Evolutionary conservation across 2,113 vertebrate species (phyloP).

Genomic region (Prietella phreatophila): DNA sequence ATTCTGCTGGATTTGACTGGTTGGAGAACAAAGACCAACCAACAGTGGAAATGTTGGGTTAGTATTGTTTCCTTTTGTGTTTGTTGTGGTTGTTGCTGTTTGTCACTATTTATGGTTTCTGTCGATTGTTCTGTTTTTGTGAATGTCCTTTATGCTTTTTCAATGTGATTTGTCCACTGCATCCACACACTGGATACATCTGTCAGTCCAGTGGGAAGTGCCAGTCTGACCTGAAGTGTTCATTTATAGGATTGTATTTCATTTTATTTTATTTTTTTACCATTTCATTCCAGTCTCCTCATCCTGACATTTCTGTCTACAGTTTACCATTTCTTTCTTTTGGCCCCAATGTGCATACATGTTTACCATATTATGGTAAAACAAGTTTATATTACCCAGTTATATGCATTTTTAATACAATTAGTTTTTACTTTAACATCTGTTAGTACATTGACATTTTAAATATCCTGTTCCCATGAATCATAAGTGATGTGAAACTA

Average conservation of each 20-base stretch:
- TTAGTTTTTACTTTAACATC: neutral
- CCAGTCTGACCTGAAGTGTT: conserved; percentile 90
- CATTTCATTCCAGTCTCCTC: conserved; percentile 51
- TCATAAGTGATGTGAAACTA: conserved; percentile 28
- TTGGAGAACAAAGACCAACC: conserved; percentile 99
- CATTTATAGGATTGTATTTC: conserved; percentile 73
- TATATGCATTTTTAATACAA: neutral
- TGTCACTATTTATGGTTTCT: conserved; percentile 62
- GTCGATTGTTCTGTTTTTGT: conserved; percentile 58
- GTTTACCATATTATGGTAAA: neutral
- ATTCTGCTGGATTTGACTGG: conserved; percentile 96
- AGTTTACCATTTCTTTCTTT: conserved; percentile 25
- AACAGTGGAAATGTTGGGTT: conserved; percentile 99
- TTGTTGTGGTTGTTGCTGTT: conserved; percentile 45
- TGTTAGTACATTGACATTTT: conserved; percentile 1
- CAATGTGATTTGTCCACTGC: conserved; percentile 59
- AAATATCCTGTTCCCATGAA: conserved; percentile 21
- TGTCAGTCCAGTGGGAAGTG: conserved; percentile 88
- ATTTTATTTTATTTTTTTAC: conserved; percentile 48
- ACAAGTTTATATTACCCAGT: neutral
- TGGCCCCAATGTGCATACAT: neutral
- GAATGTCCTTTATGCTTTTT: conserved; percentile 58
- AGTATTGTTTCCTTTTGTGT: conserved; percentile 60
- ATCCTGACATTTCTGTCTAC: conserved; percentile 12
- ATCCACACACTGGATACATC: conserved; percentile 64